These are phyloP conservation scores for Carabus problematicus DNA, from an alignment of 2,888 invertebrate genomes.

Conservation along the genomic window DNA sequence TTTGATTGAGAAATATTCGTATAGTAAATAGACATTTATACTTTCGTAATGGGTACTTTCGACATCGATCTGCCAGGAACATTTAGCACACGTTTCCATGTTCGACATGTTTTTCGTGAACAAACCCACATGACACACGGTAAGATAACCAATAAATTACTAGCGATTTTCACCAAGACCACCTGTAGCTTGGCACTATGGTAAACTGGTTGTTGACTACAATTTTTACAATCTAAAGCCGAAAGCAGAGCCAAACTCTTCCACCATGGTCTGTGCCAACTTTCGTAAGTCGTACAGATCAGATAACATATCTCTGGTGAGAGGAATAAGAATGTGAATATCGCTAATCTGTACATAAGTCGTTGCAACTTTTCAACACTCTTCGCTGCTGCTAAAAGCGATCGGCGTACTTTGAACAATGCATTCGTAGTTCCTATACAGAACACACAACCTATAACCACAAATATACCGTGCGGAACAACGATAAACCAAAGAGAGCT, in stretches of 20 bases:
- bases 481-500: slow-evolving; percentile 69
- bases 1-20: no score
- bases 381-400: slow-evolving; percentile 64
- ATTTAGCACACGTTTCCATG: slow-evolving; percentile 53
- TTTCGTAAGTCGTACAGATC: slow-evolving; percentile 72
- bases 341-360: slow-evolving; percentile 77
- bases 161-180: slow-evolving; percentile 50
- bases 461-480: slow-evolving; percentile 60
- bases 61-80: slow-evolving; percentile 47
- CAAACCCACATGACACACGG: slow-evolving; percentile 55
- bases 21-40: slow-evolving; percentile 43
- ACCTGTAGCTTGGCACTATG: slow-evolving; percentile 47
- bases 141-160: slow-evolving; percentile 52
- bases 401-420: slow-evolving; percentile 74
- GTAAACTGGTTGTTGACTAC: slow-evolving; percentile 34
- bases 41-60: slow-evolving; percentile 49
- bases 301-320: slow-evolving; percentile 75
- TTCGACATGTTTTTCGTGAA: slow-evolving; percentile 54
- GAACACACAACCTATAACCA: slow-evolving; percentile 71
- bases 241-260: slow-evolving; percentile 60
- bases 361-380: slow-evolving; percentile 69
- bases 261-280: slow-evolving; percentile 62
- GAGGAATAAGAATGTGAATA: slow-evolving; percentile 80
- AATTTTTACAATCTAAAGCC: slow-evolving; percentile 59
- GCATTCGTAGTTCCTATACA: slow-evolving; percentile 78